phyloP scores from a whole-genome alignment of 1,140 invertebrate species.

The Atta colombica region DNA sequence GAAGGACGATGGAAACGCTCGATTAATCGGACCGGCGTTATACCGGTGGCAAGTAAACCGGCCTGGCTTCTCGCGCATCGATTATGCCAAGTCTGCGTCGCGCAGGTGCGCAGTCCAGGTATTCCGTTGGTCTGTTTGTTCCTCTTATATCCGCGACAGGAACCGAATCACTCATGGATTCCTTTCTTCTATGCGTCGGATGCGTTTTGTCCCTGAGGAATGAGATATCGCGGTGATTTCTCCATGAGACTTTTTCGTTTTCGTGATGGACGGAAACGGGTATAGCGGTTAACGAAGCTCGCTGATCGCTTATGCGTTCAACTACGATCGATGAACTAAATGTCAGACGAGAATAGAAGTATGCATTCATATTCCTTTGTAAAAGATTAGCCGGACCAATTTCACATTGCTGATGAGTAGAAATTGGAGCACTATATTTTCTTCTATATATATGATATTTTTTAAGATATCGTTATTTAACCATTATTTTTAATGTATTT shows the following conservation, averaged over 20 bases:
- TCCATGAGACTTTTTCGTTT: constrained; percentile 29
- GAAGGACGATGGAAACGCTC: constrained; percentile 68
- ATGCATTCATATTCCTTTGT: constrained; percentile 29
- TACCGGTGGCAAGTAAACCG: constrained; percentile 57
- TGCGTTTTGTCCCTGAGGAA: constrained; percentile 17
- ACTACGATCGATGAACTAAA: constrained; percentile 32
- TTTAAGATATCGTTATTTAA: neutral
- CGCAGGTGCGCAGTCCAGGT: constrained; percentile 46
- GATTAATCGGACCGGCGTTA: constrained; percentile 66
- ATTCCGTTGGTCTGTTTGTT: constrained; percentile 38
- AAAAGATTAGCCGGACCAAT: neutral
- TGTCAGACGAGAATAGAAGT: constrained; percentile 46
- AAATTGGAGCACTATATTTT: neutral
- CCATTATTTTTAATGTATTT: neutral
- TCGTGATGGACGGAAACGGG: constrained; percentile 16
- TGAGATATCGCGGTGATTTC: constrained; percentile 14
- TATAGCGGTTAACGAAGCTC: constrained; percentile 46
- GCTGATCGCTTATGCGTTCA: constrained; percentile 18
- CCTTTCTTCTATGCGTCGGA: constrained; percentile 35
- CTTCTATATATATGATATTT: neutral
- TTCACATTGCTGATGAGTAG: neutral
- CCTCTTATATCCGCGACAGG: constrained; percentile 46
- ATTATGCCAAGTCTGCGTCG: constrained; percentile 62
- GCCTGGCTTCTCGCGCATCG: constrained; percentile 51
- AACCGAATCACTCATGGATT: constrained; percentile 32